phyloP scores from a whole-genome alignment of 2,797 vertebrate genomes.

The Agapornis canus region DNA sequence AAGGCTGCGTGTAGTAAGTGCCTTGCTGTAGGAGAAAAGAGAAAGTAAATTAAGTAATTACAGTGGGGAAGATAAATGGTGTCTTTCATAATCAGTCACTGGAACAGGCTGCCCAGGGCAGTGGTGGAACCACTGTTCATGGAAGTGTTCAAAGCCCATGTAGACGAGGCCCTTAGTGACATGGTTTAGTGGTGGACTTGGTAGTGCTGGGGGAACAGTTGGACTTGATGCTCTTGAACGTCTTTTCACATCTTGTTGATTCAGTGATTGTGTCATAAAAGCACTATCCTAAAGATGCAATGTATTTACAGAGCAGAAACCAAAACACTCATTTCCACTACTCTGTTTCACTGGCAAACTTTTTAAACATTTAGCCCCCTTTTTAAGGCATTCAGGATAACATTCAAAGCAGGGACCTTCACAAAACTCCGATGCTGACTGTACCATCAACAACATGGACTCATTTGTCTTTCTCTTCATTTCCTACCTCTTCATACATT shows the following conservation, averaged over 20 bases:
- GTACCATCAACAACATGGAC: neutral
- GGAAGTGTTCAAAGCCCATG: neutral
- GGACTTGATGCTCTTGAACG: neutral
- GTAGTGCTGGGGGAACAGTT: neutral
- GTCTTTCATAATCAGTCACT: neutral
- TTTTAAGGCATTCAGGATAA: neutral
- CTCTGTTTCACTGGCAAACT: neutral
- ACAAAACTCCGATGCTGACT: neutral
- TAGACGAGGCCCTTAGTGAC: neutral
- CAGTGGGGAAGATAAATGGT: neutral
- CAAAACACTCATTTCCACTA: neutral
- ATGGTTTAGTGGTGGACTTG: neutral
- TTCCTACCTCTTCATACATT: neutral
- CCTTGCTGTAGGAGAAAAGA: slow-evolving; percentile 86
- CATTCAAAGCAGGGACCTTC: neutral
- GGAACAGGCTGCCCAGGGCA: neutral
- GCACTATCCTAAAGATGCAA: neutral
- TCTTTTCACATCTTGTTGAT: neutral
- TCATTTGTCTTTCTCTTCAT: accelerated
- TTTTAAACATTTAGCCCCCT: neutral
- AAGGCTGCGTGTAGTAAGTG: slow-evolving; percentile 95
- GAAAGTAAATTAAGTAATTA: neutral
- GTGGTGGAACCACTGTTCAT: neutral
- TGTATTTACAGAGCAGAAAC: neutral
- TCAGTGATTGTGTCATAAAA: neutral